Evolutionary conservation across 2,113 vertebrate genomes (phyloP), one percentile per base, ranked within the genome.

Genomic region (Salvelinus alpinus): DNA sequence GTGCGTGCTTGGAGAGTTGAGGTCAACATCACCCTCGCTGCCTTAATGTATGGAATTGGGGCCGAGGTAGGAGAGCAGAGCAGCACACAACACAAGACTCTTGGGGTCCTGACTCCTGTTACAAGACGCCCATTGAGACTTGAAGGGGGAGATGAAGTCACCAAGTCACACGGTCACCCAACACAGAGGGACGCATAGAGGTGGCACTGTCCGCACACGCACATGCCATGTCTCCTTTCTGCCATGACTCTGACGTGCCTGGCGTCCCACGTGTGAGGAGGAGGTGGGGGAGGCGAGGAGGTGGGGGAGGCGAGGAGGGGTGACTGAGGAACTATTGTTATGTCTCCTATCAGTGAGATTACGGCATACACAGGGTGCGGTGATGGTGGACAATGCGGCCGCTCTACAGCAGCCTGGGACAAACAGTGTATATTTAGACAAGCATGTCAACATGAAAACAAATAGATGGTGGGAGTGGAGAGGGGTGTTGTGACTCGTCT

Each of bases 301-400:
- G 9, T 22, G 64, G 64, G 75, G 8, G 44, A 13, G 38, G 38
- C 38, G 74, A 72, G 1, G 54, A 16, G 64, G 51, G 13, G 44
- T 76, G 16, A 90, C 91, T 91, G 88, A 90, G 85, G 74, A 74
- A 3, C 88, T 77, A 84, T 92, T 93, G 92, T 92, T 79, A 72
- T 69, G 62, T 27, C 65, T 88, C 76, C 78, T 78, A 80, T 84
- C 79, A 72, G 79, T 73, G 78, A 85, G 85, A 80, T 87, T 82
- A 80, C 85, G 80, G 76, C 79, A 71, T 75, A 79, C 72, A 72
- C 76, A 90, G 44, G 16, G 48, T 27, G 57, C 67, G 14, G 54
- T 44, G 47, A 12, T 68, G 29, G 51, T 24, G 11, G 72, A 84
- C 88, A 92, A 89, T 85, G 80, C 72, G 68, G 22, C 70, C 74